Evolutionary conservation across 1,140 invertebrate species (phyloP).

Genomic region (Solenopsis invicta): DNA sequence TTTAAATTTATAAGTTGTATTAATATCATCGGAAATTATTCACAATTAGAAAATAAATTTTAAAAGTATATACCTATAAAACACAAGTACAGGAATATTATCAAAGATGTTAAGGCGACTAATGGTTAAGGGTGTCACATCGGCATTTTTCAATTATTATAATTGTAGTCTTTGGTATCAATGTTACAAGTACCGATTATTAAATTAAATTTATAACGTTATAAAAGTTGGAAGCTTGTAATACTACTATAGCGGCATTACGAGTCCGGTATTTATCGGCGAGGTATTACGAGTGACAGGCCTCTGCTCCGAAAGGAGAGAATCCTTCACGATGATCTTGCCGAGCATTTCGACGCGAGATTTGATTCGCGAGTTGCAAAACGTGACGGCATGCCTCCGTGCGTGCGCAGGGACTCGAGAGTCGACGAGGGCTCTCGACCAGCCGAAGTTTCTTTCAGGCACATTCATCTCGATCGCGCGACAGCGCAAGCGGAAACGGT

Average conservation of each 20-base stretch:
- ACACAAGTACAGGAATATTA: background rate
- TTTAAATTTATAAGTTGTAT: too few relatives aligned
- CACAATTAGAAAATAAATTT: background rate
- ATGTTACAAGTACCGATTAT: background rate
- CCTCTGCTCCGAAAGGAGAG: background rate
- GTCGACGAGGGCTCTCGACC: conserved; percentile 56
- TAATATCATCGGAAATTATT: background rate
- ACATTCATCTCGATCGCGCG: conserved; percentile 71
- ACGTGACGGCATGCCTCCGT: conserved; percentile 68
- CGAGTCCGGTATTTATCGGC: background rate
- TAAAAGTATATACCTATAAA: background rate
- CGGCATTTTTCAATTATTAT: background rate
- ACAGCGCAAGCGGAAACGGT: conserved; percentile 6
- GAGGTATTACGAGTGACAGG: background rate
- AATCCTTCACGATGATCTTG: background rate
- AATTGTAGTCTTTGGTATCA: background rate
- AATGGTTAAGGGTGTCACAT: background rate
- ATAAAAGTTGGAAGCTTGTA: background rate
- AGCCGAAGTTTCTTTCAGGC: conserved; percentile 63
- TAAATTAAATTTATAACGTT: background rate
- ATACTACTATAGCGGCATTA: background rate
- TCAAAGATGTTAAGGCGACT: background rate
- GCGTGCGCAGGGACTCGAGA: conserved; percentile 35
- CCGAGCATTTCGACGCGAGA: conserved; percentile 27
- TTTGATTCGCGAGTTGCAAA: conserved; percentile 34